Percentiles rank a stretch among this genome's conserved stretches.
Evolutionary conservation across 1,140 invertebrate species (phyloP).

Genomic region (Mactra quadrangularis): DNA sequence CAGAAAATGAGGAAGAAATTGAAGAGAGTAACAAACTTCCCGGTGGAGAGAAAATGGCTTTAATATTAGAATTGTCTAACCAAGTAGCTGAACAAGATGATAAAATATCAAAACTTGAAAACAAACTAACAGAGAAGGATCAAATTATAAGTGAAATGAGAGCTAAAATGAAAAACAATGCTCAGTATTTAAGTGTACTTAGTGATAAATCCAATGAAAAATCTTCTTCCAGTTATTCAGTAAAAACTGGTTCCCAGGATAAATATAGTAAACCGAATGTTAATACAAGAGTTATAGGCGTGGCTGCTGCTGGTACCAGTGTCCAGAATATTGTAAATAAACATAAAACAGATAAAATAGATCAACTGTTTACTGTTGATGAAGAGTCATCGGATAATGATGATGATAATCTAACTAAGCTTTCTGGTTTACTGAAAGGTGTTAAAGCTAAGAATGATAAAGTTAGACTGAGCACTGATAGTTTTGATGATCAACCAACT

Average conservation of each 20-base stretch:
- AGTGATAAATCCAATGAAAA: slow-evolving; percentile 7
- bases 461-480: background rate
- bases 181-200: slow-evolving; percentile 31
- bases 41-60: slow-evolving; percentile 54
- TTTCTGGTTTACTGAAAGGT: slow-evolving; percentile 15
- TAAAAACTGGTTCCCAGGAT: background rate
- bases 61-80: slow-evolving; percentile 51
- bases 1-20: too few species aligned
- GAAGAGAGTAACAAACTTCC: slow-evolving; percentile 10
- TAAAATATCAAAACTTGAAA: slow-evolving; percentile 45
- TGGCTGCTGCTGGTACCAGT: background rate
- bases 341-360: background rate
- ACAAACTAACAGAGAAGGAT: slow-evolving; percentile 34
- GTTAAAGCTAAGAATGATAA: slow-evolving; percentile 42
- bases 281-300: background rate
- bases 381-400: slow-evolving; percentile 20
- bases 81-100: slow-evolving; percentile 53
- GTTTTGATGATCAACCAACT: background rate
- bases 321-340: background rate
- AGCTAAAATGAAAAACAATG: slow-evolving; percentile 45
- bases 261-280: background rate
- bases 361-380: slow-evolving; percentile 36
- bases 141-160: slow-evolving; percentile 29
- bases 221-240: background rate
- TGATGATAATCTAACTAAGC: slow-evolving; percentile 15